phyloP scores from a whole-genome alignment of 2,113 vertebrate species.

The Silurus asotus region DNA sequence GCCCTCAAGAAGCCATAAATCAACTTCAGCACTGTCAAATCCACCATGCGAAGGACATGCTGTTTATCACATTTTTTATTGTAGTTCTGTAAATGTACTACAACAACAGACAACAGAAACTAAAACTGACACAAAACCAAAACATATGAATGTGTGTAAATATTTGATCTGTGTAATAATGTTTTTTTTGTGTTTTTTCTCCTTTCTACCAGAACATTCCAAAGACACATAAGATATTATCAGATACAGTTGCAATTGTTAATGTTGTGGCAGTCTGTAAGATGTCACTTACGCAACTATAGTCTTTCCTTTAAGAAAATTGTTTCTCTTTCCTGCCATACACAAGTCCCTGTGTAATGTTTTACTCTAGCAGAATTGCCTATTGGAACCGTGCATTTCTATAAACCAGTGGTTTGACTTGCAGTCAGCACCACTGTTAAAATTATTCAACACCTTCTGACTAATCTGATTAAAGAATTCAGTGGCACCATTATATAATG shows the following conservation, averaged over 20 bases:
- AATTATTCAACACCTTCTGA: background rate
- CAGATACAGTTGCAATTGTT: too few relatives aligned
- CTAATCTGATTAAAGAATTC: background rate
- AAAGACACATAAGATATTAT: too few relatives aligned
- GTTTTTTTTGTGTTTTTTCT: background rate
- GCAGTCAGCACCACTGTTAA: background rate
- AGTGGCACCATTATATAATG: background rate
- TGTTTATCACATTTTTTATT: background rate
- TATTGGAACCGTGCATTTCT: background rate
- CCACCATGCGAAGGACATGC: background rate
- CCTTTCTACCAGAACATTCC: background rate
- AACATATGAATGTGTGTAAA: background rate
- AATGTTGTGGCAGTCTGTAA: too few relatives aligned
- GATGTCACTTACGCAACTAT: too few relatives aligned
- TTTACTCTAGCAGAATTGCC: too few relatives aligned
- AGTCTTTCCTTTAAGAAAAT: too few relatives aligned
- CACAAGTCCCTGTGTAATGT: too few relatives aligned
- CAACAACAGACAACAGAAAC: background rate
- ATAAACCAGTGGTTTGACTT: background rate
- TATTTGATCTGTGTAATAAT: background rate
- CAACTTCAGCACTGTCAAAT: conserved; percentile 15
- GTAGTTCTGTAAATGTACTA: background rate
- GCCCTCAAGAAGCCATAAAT: conserved; percentile 30
- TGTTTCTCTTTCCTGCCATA: too few relatives aligned
- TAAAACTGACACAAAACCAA: background rate